Base-by-base conservation (phyloP, 2,113 vertebrate species). In the Pseudorhombus dupliciocellatus region DNA sequence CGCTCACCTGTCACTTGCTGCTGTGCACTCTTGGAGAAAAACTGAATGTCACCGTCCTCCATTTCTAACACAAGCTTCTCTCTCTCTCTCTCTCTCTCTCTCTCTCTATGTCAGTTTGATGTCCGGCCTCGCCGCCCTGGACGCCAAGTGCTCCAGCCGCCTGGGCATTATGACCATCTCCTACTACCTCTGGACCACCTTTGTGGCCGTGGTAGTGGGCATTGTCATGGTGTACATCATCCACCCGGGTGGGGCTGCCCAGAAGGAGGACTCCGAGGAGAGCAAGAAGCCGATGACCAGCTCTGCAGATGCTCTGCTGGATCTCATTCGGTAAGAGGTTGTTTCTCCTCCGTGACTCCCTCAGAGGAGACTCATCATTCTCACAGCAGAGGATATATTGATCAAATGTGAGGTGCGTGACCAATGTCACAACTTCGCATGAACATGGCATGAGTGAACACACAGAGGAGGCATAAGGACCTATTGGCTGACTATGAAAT, bases 121-220 rank as follows among this genome's bases (percentile, higher is more conserved):
- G 96, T 99, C 97, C 0, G 96, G 97, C 61, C 94, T 99, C 0
- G 97, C 98, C 70, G 97, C 97, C 31, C 90, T 99, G 84, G 97
- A 99, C 37, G 95, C 97, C 79, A 99, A 99, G 92, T 97, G 96
- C 31, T 98, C 97, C 71, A 97, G 97, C 77, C 96, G 96, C 56
- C 84, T 99, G 91, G 98, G 98, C 58, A 95, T 99, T 87, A 96
- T 99, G 90, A 99, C 97, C 0, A 92, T 99, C 84, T 97, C 97
- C 1, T 99, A 99, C 90, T 99, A 98, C 91, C 92, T 99, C 75
- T 99, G 97, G 97, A 99, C 98, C 86, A 99, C 98, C 5, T 99
- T 99, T 61, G 91, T 99, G 68, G 98, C 98, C 0, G 98, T 99
- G 48, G 81, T 98, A 11, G 97, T 98, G 90, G 98, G 98, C 60